Evolutionary conservation across 2,888 invertebrate genomes (phyloP).

Genomic region (Drosophila ezoana): DNA sequence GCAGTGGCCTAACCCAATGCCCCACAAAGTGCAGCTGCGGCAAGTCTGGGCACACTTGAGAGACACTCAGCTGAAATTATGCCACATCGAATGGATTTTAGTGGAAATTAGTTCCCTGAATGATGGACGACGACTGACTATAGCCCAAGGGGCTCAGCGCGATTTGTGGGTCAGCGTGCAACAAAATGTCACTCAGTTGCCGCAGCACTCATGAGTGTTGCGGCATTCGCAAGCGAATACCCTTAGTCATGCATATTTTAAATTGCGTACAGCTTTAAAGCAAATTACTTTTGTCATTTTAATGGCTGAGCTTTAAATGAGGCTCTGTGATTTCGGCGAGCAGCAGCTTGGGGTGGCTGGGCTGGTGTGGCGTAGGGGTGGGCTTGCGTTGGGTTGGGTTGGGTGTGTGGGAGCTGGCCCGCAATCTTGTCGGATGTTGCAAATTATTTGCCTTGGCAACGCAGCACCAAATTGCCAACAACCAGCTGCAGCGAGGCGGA

Average conservation of each 20-base stretch:
- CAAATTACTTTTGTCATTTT: conserved; percentile 76
- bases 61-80: conserved; percentile 27
- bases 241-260: conserved; percentile 53
- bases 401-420: conserved; percentile 21
- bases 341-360: not conserved
- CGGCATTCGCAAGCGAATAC: conserved; percentile 14
- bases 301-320: conserved; percentile 60
- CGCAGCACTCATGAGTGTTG: conserved; percentile 19
- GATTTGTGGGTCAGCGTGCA: conserved; percentile 59
- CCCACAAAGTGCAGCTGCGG: conserved; percentile 18
- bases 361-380: not conserved
- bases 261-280: conserved; percentile 63
- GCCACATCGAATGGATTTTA: conserved; percentile 57
- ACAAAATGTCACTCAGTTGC: conserved; percentile 55
- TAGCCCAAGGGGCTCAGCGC: conserved; percentile 40
- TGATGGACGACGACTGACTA: conserved; percentile 8
- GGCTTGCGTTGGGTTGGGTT: conserved; percentile 1
- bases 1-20: conserved; percentile 25
- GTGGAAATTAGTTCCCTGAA: conserved; percentile 56
- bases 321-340: conserved; percentile 24
- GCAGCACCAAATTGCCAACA: conserved; percentile 45
- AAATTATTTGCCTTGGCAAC: conserved; percentile 54
- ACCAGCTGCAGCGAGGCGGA: conserved; percentile 32
- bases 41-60: conserved; percentile 5
- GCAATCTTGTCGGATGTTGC: conserved; percentile 52